Conservation (phyloP, 2,797 vertebrate species). For the Esox masquinongy region DNA sequence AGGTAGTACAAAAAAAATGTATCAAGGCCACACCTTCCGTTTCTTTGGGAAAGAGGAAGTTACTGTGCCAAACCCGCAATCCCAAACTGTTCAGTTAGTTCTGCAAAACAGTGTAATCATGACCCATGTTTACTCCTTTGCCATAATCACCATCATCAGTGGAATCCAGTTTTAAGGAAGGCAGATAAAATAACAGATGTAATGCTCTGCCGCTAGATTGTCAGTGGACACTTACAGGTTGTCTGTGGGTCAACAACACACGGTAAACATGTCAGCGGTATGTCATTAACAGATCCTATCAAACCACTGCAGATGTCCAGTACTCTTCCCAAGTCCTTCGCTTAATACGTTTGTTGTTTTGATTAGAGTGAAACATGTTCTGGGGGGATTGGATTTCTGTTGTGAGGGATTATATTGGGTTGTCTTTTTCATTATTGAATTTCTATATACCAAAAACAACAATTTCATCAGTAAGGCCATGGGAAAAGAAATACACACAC, state of each 20-base stretch:
- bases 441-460: slow-evolving; percentile 53
- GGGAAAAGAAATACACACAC: neutral
- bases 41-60: slow-evolving; percentile 22
- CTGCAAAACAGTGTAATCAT: slow-evolving; percentile 23
- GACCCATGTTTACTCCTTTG: neutral
- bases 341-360: slow-evolving; percentile 44
- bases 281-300: slow-evolving; percentile 42
- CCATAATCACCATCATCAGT: slow-evolving; percentile 14
- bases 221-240: slow-evolving; percentile 32
- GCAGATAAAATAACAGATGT: neutral
- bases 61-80: slow-evolving; percentile 29
- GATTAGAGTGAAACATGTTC: slow-evolving; percentile 67
- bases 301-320: neutral
- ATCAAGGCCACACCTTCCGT: slow-evolving; percentile 28
- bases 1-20: slow-evolving; percentile 23
- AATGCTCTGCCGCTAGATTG: slow-evolving; percentile 20
- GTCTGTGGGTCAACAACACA: neutral
- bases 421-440: slow-evolving; percentile 67
- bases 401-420: slow-evolving; percentile 65
- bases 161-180: slow-evolving; percentile 21
- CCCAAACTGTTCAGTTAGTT: slow-evolving; percentile 28
- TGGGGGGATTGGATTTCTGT: slow-evolving; percentile 67
- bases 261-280: slow-evolving; percentile 50
- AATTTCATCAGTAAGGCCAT: neutral
- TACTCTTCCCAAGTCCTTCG: slow-evolving; percentile 43